Evolutionary conservation across 1,140 invertebrate species (phyloP).

Genomic region (Adelges cooleyi): DNA sequence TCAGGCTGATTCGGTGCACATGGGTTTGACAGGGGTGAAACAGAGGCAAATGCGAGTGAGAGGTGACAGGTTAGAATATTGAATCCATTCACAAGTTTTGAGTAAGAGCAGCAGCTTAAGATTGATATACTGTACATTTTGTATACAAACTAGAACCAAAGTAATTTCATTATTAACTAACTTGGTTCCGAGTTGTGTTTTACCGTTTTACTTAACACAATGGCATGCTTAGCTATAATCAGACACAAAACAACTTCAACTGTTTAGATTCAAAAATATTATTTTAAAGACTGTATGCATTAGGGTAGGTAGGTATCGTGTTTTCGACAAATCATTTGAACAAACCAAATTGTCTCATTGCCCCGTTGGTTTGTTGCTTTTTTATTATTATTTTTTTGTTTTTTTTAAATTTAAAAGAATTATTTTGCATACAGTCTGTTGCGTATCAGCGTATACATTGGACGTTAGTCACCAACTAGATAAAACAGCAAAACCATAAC

Average conservation of each 20-base stretch:
- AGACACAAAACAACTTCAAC: conserved; percentile 6
- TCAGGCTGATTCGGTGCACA: conserved; percentile 16
- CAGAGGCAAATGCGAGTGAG: conserved; percentile 18
- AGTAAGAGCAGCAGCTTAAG: background rate
- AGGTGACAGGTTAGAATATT: conserved; percentile 24
- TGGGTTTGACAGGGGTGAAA: background rate
- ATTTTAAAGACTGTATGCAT: conserved; percentile 4
- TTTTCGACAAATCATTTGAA: no score
- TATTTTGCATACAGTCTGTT: no score
- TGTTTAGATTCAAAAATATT: background rate
- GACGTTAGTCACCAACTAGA: no score
- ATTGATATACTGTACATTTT: background rate
- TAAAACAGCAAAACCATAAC: no score
- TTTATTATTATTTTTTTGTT: no score
- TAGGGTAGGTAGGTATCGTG: no score
- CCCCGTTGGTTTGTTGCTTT: no score
- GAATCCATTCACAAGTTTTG: conserved; percentile 17
- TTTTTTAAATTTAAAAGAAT: no score
- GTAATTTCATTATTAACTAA: background rate
- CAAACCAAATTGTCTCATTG: no score
- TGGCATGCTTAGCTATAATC: conserved; percentile 11
- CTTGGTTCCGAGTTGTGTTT: background rate
- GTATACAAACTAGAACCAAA: background rate
- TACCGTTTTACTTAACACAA: background rate
- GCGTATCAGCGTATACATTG: no score